phyloP scores from a whole-genome alignment of 53 echinoderm and acorn worm species.

The Holothuria scabra region DNA sequence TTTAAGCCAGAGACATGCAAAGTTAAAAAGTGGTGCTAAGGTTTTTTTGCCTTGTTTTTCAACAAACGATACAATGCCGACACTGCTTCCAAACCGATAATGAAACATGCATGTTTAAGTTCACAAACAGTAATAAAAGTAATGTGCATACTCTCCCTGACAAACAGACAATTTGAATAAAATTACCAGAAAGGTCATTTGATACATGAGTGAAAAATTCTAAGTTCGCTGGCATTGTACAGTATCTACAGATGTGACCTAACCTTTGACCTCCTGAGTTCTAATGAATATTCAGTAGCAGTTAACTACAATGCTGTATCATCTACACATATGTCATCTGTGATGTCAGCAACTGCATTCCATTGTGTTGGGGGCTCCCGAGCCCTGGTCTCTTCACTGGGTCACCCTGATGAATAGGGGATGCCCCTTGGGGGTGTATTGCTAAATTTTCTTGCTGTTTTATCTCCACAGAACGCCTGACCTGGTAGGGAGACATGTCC shows the following conservation, averaged over 20 bases:
- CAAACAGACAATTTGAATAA: too few relatives aligned
- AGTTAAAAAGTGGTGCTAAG: too few relatives aligned
- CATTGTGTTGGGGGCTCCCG: slow-evolving; percentile 41
- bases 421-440: slow-evolving; percentile 44
- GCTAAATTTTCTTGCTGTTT: slow-evolving; percentile 25
- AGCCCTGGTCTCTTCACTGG: neutral
- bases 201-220: slow-evolving; percentile 3
- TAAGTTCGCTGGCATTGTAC: neutral
- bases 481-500: slow-evolving; percentile 65
- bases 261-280: neutral
- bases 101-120: too few relatives aligned
- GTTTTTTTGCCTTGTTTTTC: too few relatives aligned
- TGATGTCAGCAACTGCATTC: slow-evolving; percentile 34
- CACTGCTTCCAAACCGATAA: too few relatives aligned
- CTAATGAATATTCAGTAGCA: neutral
- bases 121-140: too few relatives aligned
- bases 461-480: slow-evolving; percentile 42
- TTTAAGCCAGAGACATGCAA: too few relatives aligned
- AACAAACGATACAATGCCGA: too few relatives aligned
- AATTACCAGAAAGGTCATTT: slow-evolving; percentile 4
- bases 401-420: slow-evolving; percentile 32
- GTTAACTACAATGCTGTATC: neutral
- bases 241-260: slow-evolving; percentile 16
- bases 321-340: slow-evolving; percentile 48
- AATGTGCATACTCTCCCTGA: too few relatives aligned